A percentile compares a stretch with the other conserved stretches of the same genome.
phyloP scores from a whole-genome alignment of 2,797 vertebrate genomes.

The Pyrrhura leucotis region DNA sequence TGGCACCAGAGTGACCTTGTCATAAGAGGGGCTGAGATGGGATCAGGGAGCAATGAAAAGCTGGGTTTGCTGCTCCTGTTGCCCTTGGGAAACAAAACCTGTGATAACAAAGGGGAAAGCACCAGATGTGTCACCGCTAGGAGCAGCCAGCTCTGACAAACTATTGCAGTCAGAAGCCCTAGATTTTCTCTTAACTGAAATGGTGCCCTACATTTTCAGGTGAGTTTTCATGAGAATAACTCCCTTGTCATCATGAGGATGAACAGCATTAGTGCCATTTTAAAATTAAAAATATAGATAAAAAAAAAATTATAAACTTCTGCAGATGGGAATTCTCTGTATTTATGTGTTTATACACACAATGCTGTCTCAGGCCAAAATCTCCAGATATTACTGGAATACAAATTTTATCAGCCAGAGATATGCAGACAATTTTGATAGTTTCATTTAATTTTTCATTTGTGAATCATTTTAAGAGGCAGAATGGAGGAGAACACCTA shows the following conservation, averaged over 20 bases:
- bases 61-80: background rate
- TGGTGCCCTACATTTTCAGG: background rate
- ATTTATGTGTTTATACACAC: background rate
- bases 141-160: background rate
- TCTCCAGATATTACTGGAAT: background rate
- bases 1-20: background rate
- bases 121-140: background rate
- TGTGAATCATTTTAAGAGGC: background rate
- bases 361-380: background rate
- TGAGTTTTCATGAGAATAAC: background rate
- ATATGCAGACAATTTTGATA: background rate
- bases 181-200: background rate
- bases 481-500: background rate
- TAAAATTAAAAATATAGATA: background rate
- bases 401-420: background rate
- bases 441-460: background rate
- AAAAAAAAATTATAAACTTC: background rate
- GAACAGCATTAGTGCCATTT: background rate
- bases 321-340: background rate
- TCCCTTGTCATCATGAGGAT: background rate
- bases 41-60: background rate
- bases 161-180: rapidly evolving
- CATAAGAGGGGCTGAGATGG: background rate
- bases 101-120: background rate
- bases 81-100: background rate